Base-by-base conservation (phyloP, 2,797 vertebrate genomes). In the Thunnus albacares region DNA sequence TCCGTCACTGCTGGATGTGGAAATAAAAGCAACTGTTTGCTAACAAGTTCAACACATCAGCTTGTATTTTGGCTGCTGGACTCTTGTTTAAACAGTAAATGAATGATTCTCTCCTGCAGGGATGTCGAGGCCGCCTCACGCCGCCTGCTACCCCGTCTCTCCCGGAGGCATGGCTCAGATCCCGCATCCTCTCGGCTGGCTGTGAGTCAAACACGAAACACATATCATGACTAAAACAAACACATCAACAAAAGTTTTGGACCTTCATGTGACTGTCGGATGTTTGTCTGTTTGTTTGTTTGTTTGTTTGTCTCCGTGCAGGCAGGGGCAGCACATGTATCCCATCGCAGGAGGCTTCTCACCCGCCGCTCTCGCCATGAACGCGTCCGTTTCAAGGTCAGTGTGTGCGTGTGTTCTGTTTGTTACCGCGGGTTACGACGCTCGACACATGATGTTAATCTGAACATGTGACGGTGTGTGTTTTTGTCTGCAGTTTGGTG, bases 271-370 rank as follows among this genome's bases (percentile, higher is more conserved):
- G 28, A 33, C 28, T 6, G 35, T 20, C 4, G 18, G 38, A 26
- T 71, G 65, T 77, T 8, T 73, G 18, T 79, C 17, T 65, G 76
- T 90, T 17, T 30, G 28, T 30, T 30, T 30, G 28, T 30, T 30
- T 71, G 65, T 77, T 8, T 73, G 20, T 79, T 18, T 65, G 76
- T 75, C 71, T 68, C 1, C 71, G 14, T 74, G 22, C 58, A 96
- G 98, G 93, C 97, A 96, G 80, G 96, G 97, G 3, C 98, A 98
- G 85, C 93, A 96, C 1, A 88, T 98, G 94, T 99, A 99, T 85
- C 96, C 97, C 59, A 95, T 98, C 45, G 93, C 97, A 6, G 97
- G 96, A 0, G 96, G 97, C 6, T 98, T 98, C 90, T 93, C 97
- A 6, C 97, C 97, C 0, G 93, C 97, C 0, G 91, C 97, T 28